Conservation (phyloP, 2,113 vertebrate species). For the Zeus faber region DNA sequence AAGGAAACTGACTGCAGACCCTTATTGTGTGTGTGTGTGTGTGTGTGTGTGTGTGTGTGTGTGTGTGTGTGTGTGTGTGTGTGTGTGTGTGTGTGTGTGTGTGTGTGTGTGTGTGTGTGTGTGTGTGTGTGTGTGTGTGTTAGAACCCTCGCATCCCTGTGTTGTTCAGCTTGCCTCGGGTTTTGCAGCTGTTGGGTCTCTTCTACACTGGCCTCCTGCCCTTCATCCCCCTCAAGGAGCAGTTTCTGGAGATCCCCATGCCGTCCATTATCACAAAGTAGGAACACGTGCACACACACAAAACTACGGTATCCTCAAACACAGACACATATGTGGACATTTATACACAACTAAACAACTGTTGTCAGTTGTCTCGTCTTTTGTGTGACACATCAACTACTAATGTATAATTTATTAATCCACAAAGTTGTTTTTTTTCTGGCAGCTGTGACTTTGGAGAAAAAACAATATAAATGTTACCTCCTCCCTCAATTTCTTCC, state of each 20-base stretch:
- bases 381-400: neutral
- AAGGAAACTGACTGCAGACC: neutral
- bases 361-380: too few species aligned
- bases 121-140: slow-evolving; percentile 24
- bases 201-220: slow-evolving; percentile 97
- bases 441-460: too few species aligned
- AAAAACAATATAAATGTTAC: neutral
- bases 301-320: neutral
- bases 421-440: neutral
- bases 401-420: neutral
- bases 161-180: slow-evolving; percentile 91
- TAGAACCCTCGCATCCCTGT: slow-evolving; percentile 91
- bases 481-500: neutral
- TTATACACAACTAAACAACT: too few species aligned
- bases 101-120: slow-evolving; percentile 5
- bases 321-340: neutral
- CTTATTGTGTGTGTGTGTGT: neutral
- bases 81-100: slow-evolving; percentile 12
- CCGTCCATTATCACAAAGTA: slow-evolving; percentile 94
- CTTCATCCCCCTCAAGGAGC: slow-evolving; percentile 91
- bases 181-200: slow-evolving; percentile 88
- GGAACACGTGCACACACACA: slow-evolving; percentile 38
- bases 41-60: slow-evolving; percentile 22
- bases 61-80: slow-evolving; percentile 24
- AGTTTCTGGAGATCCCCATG: slow-evolving; percentile 98